Evolutionary conservation across 2,797 vertebrate genomes (phyloP).

Genomic region (Sylvia borin): DNA sequence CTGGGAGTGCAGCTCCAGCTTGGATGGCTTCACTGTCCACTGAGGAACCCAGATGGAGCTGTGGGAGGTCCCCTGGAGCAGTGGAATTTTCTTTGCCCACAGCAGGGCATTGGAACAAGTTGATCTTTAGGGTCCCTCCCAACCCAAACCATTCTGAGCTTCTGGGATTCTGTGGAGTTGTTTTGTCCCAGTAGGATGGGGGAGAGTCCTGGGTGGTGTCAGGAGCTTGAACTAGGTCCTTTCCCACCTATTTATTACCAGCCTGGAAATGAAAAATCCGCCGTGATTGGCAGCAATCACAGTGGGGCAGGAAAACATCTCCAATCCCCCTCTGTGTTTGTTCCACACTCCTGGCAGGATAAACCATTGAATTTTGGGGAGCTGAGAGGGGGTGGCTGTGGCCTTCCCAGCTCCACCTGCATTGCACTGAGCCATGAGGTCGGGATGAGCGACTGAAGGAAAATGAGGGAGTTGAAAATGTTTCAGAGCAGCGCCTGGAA

Average conservation of each 20-base stretch:
- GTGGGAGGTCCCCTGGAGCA: background rate
- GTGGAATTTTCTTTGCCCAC: background rate
- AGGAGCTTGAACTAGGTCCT: background rate
- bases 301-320: background rate
- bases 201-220: background rate
- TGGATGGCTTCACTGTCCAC: background rate
- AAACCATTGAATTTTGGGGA: background rate
- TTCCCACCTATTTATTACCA: background rate
- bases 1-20: background rate
- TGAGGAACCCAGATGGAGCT: background rate
- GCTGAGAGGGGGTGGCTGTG: rapidly evolving
- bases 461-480: background rate
- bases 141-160: background rate
- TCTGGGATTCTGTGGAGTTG: background rate
- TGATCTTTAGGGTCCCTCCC: background rate
- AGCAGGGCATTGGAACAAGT: rapidly evolving
- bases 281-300: background rate
- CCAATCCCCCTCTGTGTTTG: background rate
- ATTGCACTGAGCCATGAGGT: rapidly evolving
- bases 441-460: background rate
- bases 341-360: background rate
- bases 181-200: background rate
- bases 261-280: background rate
- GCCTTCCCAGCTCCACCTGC: background rate
- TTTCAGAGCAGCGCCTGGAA: background rate